These are phyloP conservation scores for Dreissena polymorpha DNA, from an alignment of 1,140 invertebrate genomes.

Conservation along the genomic window DNA sequence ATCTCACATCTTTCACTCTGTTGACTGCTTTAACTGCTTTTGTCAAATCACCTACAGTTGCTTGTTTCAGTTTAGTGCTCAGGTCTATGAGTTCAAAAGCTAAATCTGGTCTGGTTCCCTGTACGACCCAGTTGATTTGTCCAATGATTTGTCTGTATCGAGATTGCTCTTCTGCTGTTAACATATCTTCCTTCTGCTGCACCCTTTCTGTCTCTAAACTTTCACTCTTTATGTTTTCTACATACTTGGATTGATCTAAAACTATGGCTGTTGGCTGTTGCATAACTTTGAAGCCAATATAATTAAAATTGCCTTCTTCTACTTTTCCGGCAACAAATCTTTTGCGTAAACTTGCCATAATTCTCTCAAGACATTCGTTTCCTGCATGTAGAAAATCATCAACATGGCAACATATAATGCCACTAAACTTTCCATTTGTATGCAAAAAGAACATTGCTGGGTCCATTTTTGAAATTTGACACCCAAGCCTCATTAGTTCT, in stretches of 20 bases:
- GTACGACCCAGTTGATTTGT: slow-evolving; percentile 40
- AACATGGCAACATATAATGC: slow-evolving; percentile 42
- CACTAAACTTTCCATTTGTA: slow-evolving; percentile 33
- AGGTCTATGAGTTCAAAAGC: slow-evolving; percentile 39
- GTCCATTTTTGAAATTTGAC: slow-evolving; percentile 30
- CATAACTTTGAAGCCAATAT: no score
- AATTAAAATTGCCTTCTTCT: no score
- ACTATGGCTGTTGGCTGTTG: no score
- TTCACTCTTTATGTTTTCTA: slow-evolving; percentile 25
- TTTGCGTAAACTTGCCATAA: slow-evolving; percentile 33
- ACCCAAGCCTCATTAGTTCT: slow-evolving; percentile 21
- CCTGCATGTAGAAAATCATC: slow-evolving; percentile 45
- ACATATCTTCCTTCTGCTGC: slow-evolving; percentile 18
- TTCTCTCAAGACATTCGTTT: slow-evolving; percentile 27
- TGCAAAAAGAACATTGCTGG: slow-evolving; percentile 42
- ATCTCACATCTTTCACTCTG: slow-evolving; percentile 37
- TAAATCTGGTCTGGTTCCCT: slow-evolving; percentile 42
- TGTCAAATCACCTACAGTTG: slow-evolving; percentile 27
- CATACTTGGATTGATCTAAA: no score
- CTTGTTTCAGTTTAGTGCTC: slow-evolving; percentile 42
- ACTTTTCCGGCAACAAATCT: slow-evolving; percentile 42
- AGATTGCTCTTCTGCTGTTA: slow-evolving; percentile 32
- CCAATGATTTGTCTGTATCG: slow-evolving; percentile 29
- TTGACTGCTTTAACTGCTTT: slow-evolving; percentile 32
- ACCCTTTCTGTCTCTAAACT: slow-evolving; percentile 16